Base-by-base conservation (phyloP, 1,140 invertebrate genomes). In the Eupeodes corollae region DNA sequence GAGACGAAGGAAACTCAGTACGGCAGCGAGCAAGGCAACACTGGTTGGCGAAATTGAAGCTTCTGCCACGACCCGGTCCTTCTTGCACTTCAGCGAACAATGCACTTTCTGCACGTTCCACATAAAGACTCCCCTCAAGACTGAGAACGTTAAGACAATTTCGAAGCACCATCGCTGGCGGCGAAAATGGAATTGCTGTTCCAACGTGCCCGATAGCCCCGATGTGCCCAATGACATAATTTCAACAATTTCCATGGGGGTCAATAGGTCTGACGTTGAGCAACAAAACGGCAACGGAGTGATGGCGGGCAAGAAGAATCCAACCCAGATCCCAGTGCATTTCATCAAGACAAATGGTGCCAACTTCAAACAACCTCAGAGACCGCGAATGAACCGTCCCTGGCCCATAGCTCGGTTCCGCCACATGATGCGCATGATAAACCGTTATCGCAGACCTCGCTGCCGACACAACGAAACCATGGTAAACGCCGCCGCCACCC, bases 151-250 rank as follows among this genome's bases (percentile, higher is more conserved):
- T 18, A 60, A 60, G 47, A 54, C 57, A 6, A 68, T 68, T 30
- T 65, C 62, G 5, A 69, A 70, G 46, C 63, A 68, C 42, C 69
- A 71, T 47, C 56, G 69, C 19, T 69, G 68, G 67, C 58, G 64
- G 1, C 56, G 67, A 44, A 71, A 70, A 68, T 76, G 75, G 75
- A 76, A 75, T 48, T 76, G 75, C 50, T 76, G 75, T 42, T 67
- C 71, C 30, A 69, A 65, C 13, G 72, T 73, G 3, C 74, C 75
- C 0, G 74, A 76, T 46, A 75, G 74, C 63, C 75, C 75, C 0
- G 73, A 75, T 50, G 68, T 73, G 46, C 69, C 71, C 40, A 61
- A 66, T 34, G 63, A 67, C 50, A 53, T 67, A 21, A 44, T 67
- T 9, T 55, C 61, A 3, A 58, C 59, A 3, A 37, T 67, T 9